Evolutionary conservation across 2,113 vertebrate species (phyloP).

Genomic region (Atrichornis clamosus): DNA sequence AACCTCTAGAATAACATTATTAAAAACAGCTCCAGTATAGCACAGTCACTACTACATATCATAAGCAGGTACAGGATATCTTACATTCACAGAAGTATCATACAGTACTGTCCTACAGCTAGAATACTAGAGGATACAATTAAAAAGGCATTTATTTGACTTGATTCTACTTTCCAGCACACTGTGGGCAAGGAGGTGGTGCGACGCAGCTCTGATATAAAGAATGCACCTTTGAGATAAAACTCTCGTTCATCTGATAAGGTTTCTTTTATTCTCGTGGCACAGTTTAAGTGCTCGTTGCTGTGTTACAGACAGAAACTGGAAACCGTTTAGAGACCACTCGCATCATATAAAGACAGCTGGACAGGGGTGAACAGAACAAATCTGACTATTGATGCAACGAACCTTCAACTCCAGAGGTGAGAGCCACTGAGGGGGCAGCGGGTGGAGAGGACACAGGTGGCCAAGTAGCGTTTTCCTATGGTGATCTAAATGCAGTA

Average conservation of each 20-base stretch:
- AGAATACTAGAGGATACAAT: slow-evolving; percentile 77
- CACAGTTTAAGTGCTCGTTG: slow-evolving; percentile 57
- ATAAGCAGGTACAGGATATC: slow-evolving; percentile 76
- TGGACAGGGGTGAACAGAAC: slow-evolving; percentile 48
- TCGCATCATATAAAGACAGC: slow-evolving; percentile 27
- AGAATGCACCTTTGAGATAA: slow-evolving; percentile 49
- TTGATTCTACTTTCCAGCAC: slow-evolving; percentile 77
- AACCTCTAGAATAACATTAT: slow-evolving; percentile 75
- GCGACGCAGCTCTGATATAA: slow-evolving; percentile 55
- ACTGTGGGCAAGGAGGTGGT: slow-evolving; percentile 66
- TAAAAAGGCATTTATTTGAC: slow-evolving; percentile 78
- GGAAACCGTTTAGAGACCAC: slow-evolving; percentile 67
- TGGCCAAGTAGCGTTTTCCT: slow-evolving; percentile 33
- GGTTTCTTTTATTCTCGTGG: slow-evolving; percentile 34
- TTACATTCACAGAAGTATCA: slow-evolving; percentile 79
- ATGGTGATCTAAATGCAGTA: slow-evolving; percentile 51
- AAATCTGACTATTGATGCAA: slow-evolving; percentile 30
- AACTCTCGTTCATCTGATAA: not conserved
- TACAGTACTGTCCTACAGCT: slow-evolving; percentile 79
- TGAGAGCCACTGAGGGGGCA: not conserved
- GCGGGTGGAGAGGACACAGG: not conserved
- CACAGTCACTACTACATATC: slow-evolving; percentile 77
- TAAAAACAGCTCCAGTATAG: slow-evolving; percentile 78
- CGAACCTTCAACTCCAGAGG: not conserved
- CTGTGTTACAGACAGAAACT: slow-evolving; percentile 60